Conservation (phyloP, 2,888 invertebrate species). For the Nymphalis c-album region DNA sequence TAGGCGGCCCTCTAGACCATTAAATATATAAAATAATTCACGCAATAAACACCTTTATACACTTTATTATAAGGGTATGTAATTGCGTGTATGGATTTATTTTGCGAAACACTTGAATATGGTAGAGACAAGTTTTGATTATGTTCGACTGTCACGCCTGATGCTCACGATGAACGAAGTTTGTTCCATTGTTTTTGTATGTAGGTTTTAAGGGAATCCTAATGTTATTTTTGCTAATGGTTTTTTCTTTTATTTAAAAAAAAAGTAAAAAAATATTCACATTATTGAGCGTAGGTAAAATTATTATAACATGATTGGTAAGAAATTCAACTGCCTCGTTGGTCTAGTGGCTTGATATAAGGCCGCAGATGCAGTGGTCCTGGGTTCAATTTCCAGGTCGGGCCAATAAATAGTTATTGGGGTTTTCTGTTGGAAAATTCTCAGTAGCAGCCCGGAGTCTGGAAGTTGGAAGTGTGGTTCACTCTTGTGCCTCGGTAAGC, state of each 20-base stretch:
- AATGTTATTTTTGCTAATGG: slow-evolving; percentile 24
- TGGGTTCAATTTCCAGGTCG: no score
- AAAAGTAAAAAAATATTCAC: neutral
- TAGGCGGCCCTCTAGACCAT: slow-evolving; percentile 26
- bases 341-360: no score
- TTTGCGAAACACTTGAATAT: slow-evolving; percentile 7
- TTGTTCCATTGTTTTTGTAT: slow-evolving; percentile 36
- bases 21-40: slow-evolving; percentile 34
- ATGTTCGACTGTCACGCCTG: slow-evolving; percentile 69
- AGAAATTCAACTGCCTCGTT: no score
- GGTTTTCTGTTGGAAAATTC: no score
- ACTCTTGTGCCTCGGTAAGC: no score
- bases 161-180: slow-evolving; percentile 49
- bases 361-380: no score
- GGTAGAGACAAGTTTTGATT: slow-evolving; percentile 69
- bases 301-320: no score
- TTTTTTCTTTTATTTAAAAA: slow-evolving; percentile 5
- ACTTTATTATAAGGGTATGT: slow-evolving; percentile 4
- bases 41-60: slow-evolving; percentile 44
- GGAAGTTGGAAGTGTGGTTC: no score
- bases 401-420: no score
- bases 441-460: no score
- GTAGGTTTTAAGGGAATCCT: slow-evolving; percentile 27
- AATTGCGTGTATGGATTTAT: slow-evolving; percentile 18
- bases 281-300: no score